phyloP scores from a whole-genome alignment of 2,113 vertebrate genomes.

The Ammodytes dubius region DNA sequence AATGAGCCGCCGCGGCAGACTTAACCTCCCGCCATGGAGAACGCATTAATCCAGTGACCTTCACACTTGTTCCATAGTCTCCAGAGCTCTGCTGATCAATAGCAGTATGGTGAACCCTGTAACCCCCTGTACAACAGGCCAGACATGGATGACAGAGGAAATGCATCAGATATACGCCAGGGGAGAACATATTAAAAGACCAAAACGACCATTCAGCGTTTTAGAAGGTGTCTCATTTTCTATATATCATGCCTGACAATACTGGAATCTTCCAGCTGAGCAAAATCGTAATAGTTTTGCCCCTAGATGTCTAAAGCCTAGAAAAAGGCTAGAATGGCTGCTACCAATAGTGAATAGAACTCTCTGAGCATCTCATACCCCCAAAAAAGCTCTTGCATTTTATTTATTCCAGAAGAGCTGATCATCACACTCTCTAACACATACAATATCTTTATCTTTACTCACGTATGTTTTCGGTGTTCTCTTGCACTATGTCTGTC shows the following conservation, averaged over 20 bases:
- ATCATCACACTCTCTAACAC: too few species aligned
- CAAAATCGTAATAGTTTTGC: slow-evolving; percentile 12
- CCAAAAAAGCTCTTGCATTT: too few species aligned
- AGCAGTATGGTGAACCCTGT: slow-evolving; percentile 43
- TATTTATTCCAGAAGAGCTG: too few species aligned
- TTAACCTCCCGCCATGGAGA: slow-evolving; percentile 38
- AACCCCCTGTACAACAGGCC: slow-evolving; percentile 8
- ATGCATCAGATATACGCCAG: slow-evolving; percentile 6
- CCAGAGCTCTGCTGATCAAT: slow-evolving; percentile 66
- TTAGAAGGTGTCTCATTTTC: slow-evolving; percentile 15
- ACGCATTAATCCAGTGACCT: slow-evolving; percentile 67
- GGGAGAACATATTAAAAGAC: neutral
- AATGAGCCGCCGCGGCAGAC: slow-evolving; percentile 21
- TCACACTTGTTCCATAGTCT: slow-evolving; percentile 59
- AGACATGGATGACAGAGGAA: slow-evolving; percentile 2
- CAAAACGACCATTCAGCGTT: neutral
- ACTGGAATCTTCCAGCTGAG: slow-evolving; percentile 35
- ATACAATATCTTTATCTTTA: slow-evolving; percentile 14
- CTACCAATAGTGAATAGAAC: too few species aligned
- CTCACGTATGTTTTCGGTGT: slow-evolving; percentile 98
- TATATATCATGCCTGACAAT: slow-evolving; percentile 38
- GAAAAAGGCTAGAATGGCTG: too few species aligned
- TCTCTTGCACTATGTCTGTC: slow-evolving; percentile 97
- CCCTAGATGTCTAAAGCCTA: too few species aligned
- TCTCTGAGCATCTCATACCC: too few species aligned